phyloP scores from a whole-genome alignment of 2,797 vertebrate genomes.

The Hemibagrus guttatus region DNA sequence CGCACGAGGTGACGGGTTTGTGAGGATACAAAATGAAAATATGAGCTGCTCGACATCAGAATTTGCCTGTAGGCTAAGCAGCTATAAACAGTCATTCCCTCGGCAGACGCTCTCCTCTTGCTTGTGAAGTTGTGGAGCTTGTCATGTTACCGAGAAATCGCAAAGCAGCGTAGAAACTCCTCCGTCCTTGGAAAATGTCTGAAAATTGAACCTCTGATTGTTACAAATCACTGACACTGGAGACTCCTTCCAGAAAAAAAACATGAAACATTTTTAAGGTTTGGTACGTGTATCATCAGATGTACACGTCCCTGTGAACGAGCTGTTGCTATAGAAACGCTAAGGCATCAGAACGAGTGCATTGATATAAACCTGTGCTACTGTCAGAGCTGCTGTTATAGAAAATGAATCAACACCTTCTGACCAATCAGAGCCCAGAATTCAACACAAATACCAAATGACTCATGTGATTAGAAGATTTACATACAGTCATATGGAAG shows the following conservation, averaged over 20 bases:
- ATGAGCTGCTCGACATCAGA: not conserved
- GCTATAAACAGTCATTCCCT: not conserved
- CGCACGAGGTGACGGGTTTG: not conserved
- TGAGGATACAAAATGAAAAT: not conserved
- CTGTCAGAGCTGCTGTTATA: not conserved
- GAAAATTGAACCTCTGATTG: not conserved
- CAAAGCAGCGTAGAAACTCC: not conserved
- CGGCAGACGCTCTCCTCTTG: not conserved
- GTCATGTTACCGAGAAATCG: not conserved
- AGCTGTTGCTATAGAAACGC: not conserved
- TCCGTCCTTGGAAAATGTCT: not conserved
- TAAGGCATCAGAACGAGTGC: not conserved
- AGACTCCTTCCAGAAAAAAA: not conserved
- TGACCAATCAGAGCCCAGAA: not conserved
- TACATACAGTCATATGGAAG: not conserved
- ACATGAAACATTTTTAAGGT: not conserved
- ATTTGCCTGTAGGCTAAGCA: constrained; percentile 1
- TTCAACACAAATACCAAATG: not conserved
- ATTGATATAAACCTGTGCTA: not conserved
- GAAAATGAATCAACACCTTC: not conserved
- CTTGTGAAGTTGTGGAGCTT: not conserved
- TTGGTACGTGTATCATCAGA: not conserved
- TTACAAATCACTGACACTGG: not conserved
- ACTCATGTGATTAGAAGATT: not conserved
- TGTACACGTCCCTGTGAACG: not conserved